These are phyloP conservation scores for Drosophila watanabei DNA, from an alignment of 1,140 invertebrate species.

Conservation along the genomic window DNA sequence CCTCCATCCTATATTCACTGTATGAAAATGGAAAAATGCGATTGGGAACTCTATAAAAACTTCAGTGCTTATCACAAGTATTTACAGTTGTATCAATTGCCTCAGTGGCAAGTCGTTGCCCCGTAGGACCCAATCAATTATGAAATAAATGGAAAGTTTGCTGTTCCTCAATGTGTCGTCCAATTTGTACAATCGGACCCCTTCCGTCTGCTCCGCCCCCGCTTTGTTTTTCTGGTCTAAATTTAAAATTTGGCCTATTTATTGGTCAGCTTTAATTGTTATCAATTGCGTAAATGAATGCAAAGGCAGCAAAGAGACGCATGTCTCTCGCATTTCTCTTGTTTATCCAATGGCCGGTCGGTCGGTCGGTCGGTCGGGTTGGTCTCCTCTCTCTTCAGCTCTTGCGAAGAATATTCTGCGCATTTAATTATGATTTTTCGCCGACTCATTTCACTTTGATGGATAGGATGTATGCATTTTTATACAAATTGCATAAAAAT, in stretches of 20 bases:
- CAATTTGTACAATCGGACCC: slow-evolving; percentile 11
- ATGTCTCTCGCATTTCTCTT: slow-evolving; percentile 22
- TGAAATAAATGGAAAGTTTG: slow-evolving; percentile 2
- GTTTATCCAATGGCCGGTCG: slow-evolving; percentile 21
- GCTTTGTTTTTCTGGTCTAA: slow-evolving; percentile 58
- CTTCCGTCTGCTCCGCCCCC: slow-evolving; percentile 1
- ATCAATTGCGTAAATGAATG: slow-evolving; percentile 78
- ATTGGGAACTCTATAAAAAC: not conserved
- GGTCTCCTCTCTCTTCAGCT: not conserved
- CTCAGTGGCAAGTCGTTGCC: slow-evolving; percentile 15
- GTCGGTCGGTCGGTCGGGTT: not conserved
- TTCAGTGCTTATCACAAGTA: slow-evolving; percentile 9
- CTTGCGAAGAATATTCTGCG: slow-evolving; percentile 47
- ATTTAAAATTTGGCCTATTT: slow-evolving; percentile 81
- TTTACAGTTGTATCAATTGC: slow-evolving; percentile 2
- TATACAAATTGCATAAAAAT: slow-evolving; percentile 38
- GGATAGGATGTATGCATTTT: slow-evolving; percentile 10
- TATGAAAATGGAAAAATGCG: not conserved
- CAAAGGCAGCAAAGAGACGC: slow-evolving; percentile 32
- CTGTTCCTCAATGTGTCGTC: not conserved
- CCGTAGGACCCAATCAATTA: not conserved
- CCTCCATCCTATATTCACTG: not conserved
- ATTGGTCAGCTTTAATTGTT: slow-evolving; percentile 64
- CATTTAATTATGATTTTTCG: slow-evolving; percentile 61
- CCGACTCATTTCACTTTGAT: slow-evolving; percentile 33